These are phyloP conservation scores for Ips typographus DNA, from an alignment of 1,140 invertebrate species.

Conservation along the genomic window DNA sequence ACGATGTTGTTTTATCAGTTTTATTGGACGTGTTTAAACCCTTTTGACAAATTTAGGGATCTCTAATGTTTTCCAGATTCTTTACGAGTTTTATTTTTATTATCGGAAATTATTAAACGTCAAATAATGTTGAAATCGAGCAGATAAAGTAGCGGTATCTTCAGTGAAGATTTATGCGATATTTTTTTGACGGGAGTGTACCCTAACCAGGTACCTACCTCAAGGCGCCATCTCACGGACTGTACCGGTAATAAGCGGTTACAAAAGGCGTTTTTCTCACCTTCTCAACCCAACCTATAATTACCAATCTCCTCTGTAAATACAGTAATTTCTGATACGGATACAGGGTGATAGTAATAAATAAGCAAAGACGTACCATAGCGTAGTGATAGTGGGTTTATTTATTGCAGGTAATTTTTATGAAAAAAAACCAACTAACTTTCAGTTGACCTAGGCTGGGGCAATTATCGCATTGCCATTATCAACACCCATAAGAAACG, in stretches of 20 bases:
- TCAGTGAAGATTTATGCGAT: neutral
- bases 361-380: neutral
- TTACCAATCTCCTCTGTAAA: slow-evolving; percentile 32
- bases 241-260: slow-evolving; percentile 28
- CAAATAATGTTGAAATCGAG: neutral
- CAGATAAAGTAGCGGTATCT: neutral
- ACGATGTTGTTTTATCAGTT: neutral
- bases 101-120: neutral
- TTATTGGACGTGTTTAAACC: neutral
- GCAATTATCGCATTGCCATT: no score
- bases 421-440: no score
- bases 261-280: slow-evolving; percentile 31
- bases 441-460: no score
- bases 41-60: slow-evolving; percentile 11
- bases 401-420: no score
- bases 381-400: no score
- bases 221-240: slow-evolving; percentile 24
- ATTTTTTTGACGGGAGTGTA: neutral
- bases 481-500: no score
- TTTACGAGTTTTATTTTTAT: neutral
- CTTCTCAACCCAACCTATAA: slow-evolving; percentile 22
- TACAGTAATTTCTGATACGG: slow-evolving; percentile 24
- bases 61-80: neutral
- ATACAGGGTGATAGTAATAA: neutral
- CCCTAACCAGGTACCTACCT: slow-evolving; percentile 2